These are phyloP conservation scores for Dicycla oo DNA, from an alignment of 2,888 invertebrate genomes.

Conservation along the genomic window DNA sequence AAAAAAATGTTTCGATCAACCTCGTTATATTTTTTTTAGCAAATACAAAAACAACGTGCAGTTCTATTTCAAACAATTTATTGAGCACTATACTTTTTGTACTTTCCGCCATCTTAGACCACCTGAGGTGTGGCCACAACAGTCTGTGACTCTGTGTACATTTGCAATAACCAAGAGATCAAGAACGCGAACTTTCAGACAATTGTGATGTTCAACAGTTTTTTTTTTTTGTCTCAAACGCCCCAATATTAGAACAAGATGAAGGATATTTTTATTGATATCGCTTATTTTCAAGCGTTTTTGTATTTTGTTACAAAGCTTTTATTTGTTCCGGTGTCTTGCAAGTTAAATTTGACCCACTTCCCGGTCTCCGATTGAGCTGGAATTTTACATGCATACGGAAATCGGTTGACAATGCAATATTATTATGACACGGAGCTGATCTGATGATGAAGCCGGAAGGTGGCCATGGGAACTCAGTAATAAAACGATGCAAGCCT, in stretches of 20 bases:
- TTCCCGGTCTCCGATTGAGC: too few species aligned
- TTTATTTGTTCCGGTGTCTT: too few species aligned
- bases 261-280: constrained; percentile 26
- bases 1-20: constrained; percentile 36
- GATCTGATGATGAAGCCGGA: too few species aligned
- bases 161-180: constrained; percentile 47
- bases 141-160: constrained; percentile 50
- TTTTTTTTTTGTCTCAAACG: constrained; percentile 19
- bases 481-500: too few species aligned
- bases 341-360: too few species aligned
- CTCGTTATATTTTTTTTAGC: constrained; percentile 51
- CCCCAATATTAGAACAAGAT: constrained; percentile 29
- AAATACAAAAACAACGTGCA: constrained; percentile 44
- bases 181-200: constrained; percentile 32
- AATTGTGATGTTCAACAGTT: constrained; percentile 26
- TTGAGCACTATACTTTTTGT: constrained; percentile 48
- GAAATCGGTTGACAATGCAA: too few species aligned
- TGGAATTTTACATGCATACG: too few species aligned
- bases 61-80: constrained; percentile 46
- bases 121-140: constrained; percentile 53
- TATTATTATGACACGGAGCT: too few species aligned
- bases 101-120: constrained; percentile 51
- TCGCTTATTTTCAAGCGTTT: constrained; percentile 6
- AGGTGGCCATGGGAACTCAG: too few species aligned
- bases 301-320: constrained; percentile 1